Base-by-base conservation (phyloP, 2,113 vertebrate genomes). In the rat (Rattus norvegicus) region DNA sequence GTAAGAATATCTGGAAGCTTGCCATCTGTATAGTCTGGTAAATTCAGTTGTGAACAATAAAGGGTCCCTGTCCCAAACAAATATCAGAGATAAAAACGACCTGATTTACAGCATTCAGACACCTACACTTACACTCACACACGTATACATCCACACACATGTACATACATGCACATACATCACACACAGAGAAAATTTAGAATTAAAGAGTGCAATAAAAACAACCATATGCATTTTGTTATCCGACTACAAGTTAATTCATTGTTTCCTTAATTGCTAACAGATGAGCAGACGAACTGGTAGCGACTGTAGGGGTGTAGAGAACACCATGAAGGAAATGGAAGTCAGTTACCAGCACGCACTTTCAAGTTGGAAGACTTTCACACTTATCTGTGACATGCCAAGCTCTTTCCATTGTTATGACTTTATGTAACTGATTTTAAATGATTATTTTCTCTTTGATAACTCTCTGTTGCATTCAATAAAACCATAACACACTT, bases 261-360 rank as follows among this genome's bases (percentile, higher is more conserved):
- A n/a, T 52, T 75, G 47, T 79, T 94, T 24, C 63, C 20, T 61
- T 77, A 81, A 65, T 7, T 77, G 20, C 36, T 61, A 77, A 67
- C 81, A 77, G 43, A 52, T 65, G 76, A 67, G 67, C 70, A 89
- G 36, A 70, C 16, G 76, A 95, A 92, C 43, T 88, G 81, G n/a
- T 79, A 70, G 47, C 77, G 39, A 89, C 77, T 89, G 47, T 11
- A 49, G 26, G 81, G 72, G 19, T 67, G 8, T 26, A 43, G 28
- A 75, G 6, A 1, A 9, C 43, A 86, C n/a, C 69, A 7, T 5
- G 33, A n/a, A 77, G 61, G 39, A 39, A 90, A 69, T 67, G 28
- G 9, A 43, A 11, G 4, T 80, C 30, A 92, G 4, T 36, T 26
- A 52, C 43, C 36, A 76, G 22, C 22, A 80, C 20, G 52, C 12